These are phyloP conservation scores for Spinus olivaceus DNA, from an alignment of 2,797 vertebrate species.

Conservation along the genomic window DNA sequence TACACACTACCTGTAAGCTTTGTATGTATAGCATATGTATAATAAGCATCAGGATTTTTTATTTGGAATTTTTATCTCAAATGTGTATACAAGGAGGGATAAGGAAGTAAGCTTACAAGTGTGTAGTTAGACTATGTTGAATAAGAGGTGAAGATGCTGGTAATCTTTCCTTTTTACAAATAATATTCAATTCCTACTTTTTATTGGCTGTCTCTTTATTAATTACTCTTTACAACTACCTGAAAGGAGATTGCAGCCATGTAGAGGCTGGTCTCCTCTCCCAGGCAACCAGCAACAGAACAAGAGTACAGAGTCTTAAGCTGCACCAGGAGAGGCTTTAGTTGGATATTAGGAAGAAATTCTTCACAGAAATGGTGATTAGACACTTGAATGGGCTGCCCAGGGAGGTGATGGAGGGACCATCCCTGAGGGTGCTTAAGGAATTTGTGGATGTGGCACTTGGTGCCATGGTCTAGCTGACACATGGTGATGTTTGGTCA, in stretches of 20 bases:
- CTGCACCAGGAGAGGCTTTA: not conserved
- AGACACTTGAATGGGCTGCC: not conserved
- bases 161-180: not conserved
- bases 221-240: not conserved
- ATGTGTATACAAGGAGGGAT: not conserved
- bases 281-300: not conserved
- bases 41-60: not conserved
- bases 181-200: not conserved
- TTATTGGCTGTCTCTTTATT: not conserved
- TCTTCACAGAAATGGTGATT: not conserved
- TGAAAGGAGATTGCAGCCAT: not conserved
- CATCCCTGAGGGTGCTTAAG: accelerated
- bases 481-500: not conserved
- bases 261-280: not conserved
- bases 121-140: not conserved
- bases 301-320: not conserved
- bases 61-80: not conserved
- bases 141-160: not conserved
- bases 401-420: not conserved
- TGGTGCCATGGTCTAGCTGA: not conserved
- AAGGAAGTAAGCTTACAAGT: not conserved
- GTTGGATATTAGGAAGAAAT: not conserved
- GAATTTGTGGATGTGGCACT: not conserved
- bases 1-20: not conserved
- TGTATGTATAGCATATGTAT: not conserved